phyloP scores from a whole-genome alignment of 1,140 invertebrate species.

The Drosophila pruinosa region DNA sequence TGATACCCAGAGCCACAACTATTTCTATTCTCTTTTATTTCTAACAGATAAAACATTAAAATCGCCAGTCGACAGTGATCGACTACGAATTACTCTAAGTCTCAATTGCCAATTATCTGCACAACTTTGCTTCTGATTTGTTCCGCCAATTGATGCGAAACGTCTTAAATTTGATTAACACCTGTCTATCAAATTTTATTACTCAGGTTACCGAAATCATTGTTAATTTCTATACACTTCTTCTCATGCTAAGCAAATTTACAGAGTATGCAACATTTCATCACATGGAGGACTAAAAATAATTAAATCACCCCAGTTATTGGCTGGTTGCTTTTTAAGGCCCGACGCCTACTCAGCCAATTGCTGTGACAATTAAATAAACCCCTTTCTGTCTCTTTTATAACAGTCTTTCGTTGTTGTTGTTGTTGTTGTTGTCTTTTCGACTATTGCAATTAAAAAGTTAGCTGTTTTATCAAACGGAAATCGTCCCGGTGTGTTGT shows the following conservation, averaged over 20 bases:
- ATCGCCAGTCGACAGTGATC: too few relatives aligned
- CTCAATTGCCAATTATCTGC: too few relatives aligned
- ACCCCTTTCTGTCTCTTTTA: not conserved
- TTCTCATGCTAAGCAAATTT: not conserved
- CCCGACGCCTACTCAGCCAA: not conserved
- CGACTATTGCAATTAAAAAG: slow-evolving; percentile 43
- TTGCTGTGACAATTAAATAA: not conserved
- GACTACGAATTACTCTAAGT: not conserved
- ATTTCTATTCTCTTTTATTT: not conserved
- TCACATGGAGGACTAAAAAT: not conserved
- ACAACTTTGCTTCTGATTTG: too few relatives aligned
- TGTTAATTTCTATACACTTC: too few relatives aligned
- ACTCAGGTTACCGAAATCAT: too few relatives aligned
- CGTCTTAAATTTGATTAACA: too few relatives aligned
- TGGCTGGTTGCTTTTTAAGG: not conserved
- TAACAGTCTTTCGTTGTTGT: not conserved
- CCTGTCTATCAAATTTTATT: too few relatives aligned
- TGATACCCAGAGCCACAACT: not conserved
- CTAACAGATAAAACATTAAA: not conserved
- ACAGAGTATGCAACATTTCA: not conserved
- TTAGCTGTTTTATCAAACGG: slow-evolving; percentile 47
- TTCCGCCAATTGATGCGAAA: too few relatives aligned
- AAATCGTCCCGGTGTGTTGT: slow-evolving; percentile 34
- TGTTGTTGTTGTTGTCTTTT: slow-evolving; percentile 3
- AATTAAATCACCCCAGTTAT: slow-evolving; percentile 1